Evolutionary conservation across 1,140 invertebrate species (phyloP), one percentile per base, ranked within the genome.

Genomic region (Penaeus indicus): DNA sequence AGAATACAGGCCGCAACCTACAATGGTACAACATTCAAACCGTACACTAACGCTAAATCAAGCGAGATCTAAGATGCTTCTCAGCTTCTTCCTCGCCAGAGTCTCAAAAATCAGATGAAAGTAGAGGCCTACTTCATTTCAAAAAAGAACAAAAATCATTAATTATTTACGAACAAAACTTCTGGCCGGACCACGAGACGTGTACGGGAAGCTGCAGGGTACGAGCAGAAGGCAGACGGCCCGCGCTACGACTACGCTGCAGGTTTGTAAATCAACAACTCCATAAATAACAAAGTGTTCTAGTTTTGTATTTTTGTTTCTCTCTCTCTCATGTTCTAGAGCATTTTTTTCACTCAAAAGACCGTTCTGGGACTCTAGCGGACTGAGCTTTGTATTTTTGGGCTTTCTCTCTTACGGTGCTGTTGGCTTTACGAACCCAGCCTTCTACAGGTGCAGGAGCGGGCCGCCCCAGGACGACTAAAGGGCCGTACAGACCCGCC

Each of bases 181-280:
- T 42, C 79, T 84, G 64, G 42, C 64, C 18, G 38, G 64, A 42
- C 42, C 18, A 32, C 32, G 32, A 62, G 63, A 84, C 42, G 63
- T 67, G 64, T 38, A 83, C 81, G 64, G 67, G 61, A 72, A 60
- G 64, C 69, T 64, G 64, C 83, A 78, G 47, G 83, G 83, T 72
- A n/a, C 83, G 83, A 84, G 67, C 83, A 84, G 83, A 64, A 75
- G 67, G 62, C 62, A 72, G 83, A 84, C 67, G 83, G 64, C 64
- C 83, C 69, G 81, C 81, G 81, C 81, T 83, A 61, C 38, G 60
- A 27, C 78, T 82, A 81, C 79, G 60, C 78, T 87, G 86, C 86
- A 77, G 86, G 86, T 87, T 87, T 87, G 86, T 87, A 87, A 87
- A 79, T 47, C 86, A 87, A 87, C 86, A 87, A 87, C 86, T 64